These are phyloP conservation scores for Enteromius fasciolatus DNA, from an alignment of 2,797 vertebrate species.

Conservation along the genomic window DNA sequence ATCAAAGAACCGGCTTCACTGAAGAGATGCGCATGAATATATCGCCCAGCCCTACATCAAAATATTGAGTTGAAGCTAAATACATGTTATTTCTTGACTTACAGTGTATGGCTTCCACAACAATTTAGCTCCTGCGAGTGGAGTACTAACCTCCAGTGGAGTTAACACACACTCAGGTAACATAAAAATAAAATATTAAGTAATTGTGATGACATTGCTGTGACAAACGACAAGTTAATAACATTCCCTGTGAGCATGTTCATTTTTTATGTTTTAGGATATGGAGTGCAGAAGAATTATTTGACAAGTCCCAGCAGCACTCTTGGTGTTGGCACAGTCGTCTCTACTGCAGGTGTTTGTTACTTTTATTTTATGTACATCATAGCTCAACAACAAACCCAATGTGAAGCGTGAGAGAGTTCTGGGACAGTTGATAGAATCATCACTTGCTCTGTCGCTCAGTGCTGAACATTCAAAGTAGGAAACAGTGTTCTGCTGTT, in stretches of 20 bases:
- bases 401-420: too few relatives aligned
- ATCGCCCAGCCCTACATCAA: not conserved
- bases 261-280: slow-evolving; percentile 59
- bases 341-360: slow-evolving; percentile 80
- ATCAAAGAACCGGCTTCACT: too few relatives aligned
- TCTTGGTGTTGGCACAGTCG: slow-evolving; percentile 73
- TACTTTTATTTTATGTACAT: not conserved
- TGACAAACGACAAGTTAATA: slow-evolving; percentile 8
- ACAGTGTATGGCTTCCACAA: slow-evolving; percentile 96
- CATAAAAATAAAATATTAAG: too few relatives aligned
- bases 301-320: slow-evolving; percentile 74
- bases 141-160: slow-evolving; percentile 74
- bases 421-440: not conserved
- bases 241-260: not conserved
- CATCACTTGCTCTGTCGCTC: not conserved
- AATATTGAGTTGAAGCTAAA: not conserved
- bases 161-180: slow-evolving; percentile 73
- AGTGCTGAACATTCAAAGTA: not conserved
- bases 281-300: slow-evolving; percentile 89
- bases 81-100: slow-evolving; percentile 49
- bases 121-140: slow-evolving; percentile 83
- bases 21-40: too few relatives aligned
- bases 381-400: not conserved
- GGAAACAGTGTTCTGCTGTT: not conserved
- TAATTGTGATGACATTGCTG: not conserved